Percentiles rank a stretch among this genome's conserved stretches.
phyloP scores from a whole-genome alignment of 2,113 vertebrate species.

The Charina bottae region DNA sequence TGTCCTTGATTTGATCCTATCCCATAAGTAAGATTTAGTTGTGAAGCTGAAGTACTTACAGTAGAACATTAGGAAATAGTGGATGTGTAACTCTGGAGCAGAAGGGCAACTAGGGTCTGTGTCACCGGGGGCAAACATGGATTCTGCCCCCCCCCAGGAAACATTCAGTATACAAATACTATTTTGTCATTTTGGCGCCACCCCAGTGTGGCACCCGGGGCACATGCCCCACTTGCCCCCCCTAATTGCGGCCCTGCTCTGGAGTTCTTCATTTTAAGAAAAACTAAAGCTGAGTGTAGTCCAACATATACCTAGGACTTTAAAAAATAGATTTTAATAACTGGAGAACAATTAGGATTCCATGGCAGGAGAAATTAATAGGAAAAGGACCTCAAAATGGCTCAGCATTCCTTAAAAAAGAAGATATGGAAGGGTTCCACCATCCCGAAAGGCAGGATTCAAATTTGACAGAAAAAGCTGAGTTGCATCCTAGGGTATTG shows the following conservation, averaged over 20 bases:
- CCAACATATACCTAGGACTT: neutral
- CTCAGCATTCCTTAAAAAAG: neutral
- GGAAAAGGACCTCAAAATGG: neutral
- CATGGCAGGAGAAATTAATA: neutral
- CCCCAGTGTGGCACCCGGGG: too few relatives aligned
- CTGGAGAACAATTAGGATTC: neutral
- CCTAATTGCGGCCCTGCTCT: too few relatives aligned
- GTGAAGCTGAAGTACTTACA: neutral
- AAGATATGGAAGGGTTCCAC: neutral
- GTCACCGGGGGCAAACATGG: too few relatives aligned
- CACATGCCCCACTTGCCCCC: too few relatives aligned
- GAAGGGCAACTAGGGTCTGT: too few relatives aligned
- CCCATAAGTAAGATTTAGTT: neutral
- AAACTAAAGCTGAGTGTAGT: neutral
- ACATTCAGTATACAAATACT: too few relatives aligned
- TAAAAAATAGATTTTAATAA: neutral
- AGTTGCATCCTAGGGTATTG: too few relatives aligned
- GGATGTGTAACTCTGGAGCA: neutral
- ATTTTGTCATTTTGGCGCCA: too few relatives aligned
- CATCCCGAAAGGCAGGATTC: too few relatives aligned
- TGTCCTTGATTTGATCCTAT: too few relatives aligned
- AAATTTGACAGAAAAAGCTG: too few relatives aligned
- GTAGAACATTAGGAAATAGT: neutral
- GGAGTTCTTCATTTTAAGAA: neutral
- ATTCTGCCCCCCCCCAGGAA: too few relatives aligned